Evolutionary conservation across 2,888 invertebrate genomes (phyloP).

Genomic region (Xylota sylvarum): DNA sequence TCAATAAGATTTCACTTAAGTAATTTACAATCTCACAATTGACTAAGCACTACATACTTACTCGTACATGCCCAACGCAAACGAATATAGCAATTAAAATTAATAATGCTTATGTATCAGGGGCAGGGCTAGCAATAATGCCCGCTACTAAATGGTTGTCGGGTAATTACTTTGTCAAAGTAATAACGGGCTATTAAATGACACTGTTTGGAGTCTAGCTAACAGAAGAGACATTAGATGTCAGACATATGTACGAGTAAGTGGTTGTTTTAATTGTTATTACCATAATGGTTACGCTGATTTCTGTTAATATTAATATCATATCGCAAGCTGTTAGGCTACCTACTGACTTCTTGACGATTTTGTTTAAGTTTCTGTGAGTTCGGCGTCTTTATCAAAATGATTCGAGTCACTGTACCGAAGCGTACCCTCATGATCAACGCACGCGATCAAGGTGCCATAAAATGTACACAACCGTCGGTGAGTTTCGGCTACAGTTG

Average conservation of each 20-base stretch:
- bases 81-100: constrained; percentile 43
- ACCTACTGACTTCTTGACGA: background rate
- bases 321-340: background rate
- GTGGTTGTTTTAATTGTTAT: constrained; percentile 32
- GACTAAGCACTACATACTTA: background rate
- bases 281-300: constrained; percentile 30
- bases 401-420: too few relatives aligned
- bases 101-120: constrained; percentile 36
- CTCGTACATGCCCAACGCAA: background rate
- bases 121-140: constrained; percentile 40
- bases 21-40: constrained; percentile 30
- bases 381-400: too few relatives aligned
- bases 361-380: too few relatives aligned
- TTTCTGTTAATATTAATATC: constrained; percentile 7
- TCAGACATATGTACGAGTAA: constrained; percentile 18
- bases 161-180: constrained; percentile 58
- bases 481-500: too few relatives aligned
- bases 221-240: constrained; percentile 21
- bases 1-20: constrained; percentile 62
- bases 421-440: too few relatives aligned
- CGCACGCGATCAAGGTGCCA: too few relatives aligned
- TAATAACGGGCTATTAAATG: constrained; percentile 54
- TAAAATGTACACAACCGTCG: too few relatives aligned
- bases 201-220: constrained; percentile 31
- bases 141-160: constrained; percentile 33